Base-by-base conservation (phyloP, 2,888 invertebrate genomes). In the Acronicta aceris region DNA sequence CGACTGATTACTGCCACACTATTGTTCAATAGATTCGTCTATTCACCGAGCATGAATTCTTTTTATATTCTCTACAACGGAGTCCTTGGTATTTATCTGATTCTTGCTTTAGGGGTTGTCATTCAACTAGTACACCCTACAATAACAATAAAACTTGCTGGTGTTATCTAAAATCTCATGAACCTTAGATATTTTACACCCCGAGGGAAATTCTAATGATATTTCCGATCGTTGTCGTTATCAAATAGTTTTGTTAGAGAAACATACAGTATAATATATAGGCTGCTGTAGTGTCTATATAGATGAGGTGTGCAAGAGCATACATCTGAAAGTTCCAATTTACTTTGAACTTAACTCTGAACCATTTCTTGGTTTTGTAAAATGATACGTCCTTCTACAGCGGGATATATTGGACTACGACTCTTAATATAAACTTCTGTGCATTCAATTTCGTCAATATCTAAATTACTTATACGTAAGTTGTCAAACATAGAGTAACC, bases 341-440 rank as follows among this genome's bases (percentile, higher is more conserved):
- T 27, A 61, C 27, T 57, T 54, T 67, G 80, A 47, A 76, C 5
- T 38, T 86, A 17, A 55, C 49, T 62, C 21, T 65, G 41, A 78
- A 53, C 63, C 70, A 5, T 74, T 55, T 82, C 74, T n/a, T 63
- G 58, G 62, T 86, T 80, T 17, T 72, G 66, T 36, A 90, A 74
- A 38, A 83, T 78, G 40, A 97, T 96, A 61, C 97, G 95, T 33
- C 96, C 96, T 76, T 97, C 96, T 2, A 96, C 81, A 56, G 95
- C 96, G 0, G 97, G 95, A 87, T 96, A 95, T 8, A 97, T 89
- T 2, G 96, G 96, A 71, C 95, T 95, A 55, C 94, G 95, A 43
- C 89, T 87, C 49, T 90, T 82, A 5, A 97, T 83, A 81, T 96
- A 97, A 69, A 95, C 91, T 0, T 85, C 82, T 0, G 96, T 86